Percentiles rank a stretch among this genome's conserved stretches.
phyloP scores from a whole-genome alignment of 2,888 invertebrate species.

The Drosophila melanosoma region DNA sequence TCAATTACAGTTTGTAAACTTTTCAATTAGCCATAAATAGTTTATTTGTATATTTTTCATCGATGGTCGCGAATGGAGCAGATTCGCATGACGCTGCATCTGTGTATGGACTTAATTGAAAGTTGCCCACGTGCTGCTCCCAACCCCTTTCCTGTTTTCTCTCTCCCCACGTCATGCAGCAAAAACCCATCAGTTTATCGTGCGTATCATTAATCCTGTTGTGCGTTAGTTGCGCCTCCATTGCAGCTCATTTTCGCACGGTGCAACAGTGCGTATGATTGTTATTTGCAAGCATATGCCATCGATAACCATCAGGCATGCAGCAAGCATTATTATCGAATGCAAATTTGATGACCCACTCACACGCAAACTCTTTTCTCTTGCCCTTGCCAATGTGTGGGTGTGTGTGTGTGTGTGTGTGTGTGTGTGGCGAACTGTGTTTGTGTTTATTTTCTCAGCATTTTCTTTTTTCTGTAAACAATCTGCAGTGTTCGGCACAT shows the following conservation, averaged over 20 bases:
- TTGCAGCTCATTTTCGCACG: constrained; percentile 65
- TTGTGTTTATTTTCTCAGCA: constrained; percentile 11
- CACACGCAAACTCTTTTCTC: constrained; percentile 20
- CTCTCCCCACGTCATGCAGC: not conserved
- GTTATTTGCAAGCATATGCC: constrained; percentile 74
- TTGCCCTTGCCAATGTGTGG: constrained; percentile 28
- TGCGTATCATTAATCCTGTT: constrained; percentile 68
- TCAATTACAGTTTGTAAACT: constrained; percentile 84
- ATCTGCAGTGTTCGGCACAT: constrained; percentile 5
- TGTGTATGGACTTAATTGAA: constrained; percentile 61
- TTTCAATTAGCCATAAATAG: constrained; percentile 82
- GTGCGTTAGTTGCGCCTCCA: constrained; percentile 52
- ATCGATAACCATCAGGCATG: constrained; percentile 55
- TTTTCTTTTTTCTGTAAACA: not conserved
- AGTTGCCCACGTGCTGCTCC: constrained; percentile 16
- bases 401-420: constrained; percentile 17
- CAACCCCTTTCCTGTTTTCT: not conserved
- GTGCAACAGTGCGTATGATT: constrained; percentile 79
- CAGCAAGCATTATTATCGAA: constrained; percentile 75
- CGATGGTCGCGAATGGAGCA: constrained; percentile 28
- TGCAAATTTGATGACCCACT: constrained; percentile 68
- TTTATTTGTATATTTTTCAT: constrained; percentile 79
- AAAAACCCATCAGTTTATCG: constrained; percentile 11
- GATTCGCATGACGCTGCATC: constrained; percentile 54
- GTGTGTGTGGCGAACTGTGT: constrained; percentile 8